A percentile compares a stretch with the other conserved stretches of the same genome.
phyloP scores from a whole-genome alignment of 2,888 invertebrate species.

The Agrotis clavis region DNA sequence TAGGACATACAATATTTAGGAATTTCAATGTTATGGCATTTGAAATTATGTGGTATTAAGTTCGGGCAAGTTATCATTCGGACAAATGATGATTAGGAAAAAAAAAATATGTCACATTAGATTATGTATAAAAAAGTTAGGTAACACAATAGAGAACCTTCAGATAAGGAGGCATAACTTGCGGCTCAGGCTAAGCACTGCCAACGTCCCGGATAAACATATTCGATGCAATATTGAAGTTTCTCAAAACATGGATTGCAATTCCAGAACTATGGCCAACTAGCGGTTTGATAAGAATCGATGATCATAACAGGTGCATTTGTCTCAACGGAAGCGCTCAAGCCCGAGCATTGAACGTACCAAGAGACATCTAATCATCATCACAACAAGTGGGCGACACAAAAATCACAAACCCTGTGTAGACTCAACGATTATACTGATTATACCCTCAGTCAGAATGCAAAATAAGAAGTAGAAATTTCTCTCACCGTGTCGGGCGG shows the following conservation, averaged over 20 bases:
- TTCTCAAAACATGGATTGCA: slow-evolving; percentile 11
- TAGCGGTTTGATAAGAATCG: not conserved
- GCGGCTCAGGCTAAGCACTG: slow-evolving; percentile 16
- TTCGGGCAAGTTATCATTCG: no score
- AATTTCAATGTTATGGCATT: no score
- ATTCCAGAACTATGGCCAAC: slow-evolving; percentile 1
- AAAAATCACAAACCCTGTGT: not conserved
- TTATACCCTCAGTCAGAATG: slow-evolving; percentile 4
- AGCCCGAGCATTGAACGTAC: not conserved
- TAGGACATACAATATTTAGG: no score
- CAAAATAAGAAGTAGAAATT: slow-evolving; percentile 51
- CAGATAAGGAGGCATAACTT: slow-evolving; percentile 38
- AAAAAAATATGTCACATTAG: no score
- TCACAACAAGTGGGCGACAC: not conserved
- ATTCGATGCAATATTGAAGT: slow-evolving; percentile 5
- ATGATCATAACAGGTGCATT: slow-evolving; percentile 8
- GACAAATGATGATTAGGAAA: no score
- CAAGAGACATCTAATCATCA: not conserved
- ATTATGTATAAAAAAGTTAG: no score
- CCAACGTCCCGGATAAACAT: slow-evolving; percentile 32
- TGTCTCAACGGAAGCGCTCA: slow-evolving; percentile 1
- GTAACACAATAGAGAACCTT: no score
- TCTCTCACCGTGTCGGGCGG: slow-evolving; percentile 64
- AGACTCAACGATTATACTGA: not conserved
- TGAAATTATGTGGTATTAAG: no score